Conservation (phyloP, 2,113 vertebrate species). For the Phylloscopus trochilus region DNA sequence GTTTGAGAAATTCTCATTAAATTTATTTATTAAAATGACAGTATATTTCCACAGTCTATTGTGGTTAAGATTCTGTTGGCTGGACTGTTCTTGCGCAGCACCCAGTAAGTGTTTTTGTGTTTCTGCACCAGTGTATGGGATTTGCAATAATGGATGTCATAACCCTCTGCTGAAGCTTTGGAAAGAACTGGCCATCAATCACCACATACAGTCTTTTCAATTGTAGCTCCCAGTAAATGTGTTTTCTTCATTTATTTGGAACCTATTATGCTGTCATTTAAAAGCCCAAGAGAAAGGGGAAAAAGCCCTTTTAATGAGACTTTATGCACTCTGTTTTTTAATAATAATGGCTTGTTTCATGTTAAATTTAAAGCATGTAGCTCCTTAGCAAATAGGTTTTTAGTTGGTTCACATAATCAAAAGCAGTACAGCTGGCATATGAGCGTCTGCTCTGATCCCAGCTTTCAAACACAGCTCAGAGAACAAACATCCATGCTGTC, state of each 20-base stretch:
- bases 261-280: constrained; percentile 13
- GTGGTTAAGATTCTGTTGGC: not conserved
- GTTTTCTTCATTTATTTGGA: constrained; percentile 46
- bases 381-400: not conserved
- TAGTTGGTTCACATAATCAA: not conserved
- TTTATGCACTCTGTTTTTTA: not conserved
- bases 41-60: not conserved
- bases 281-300: not conserved
- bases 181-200: constrained; percentile 41
- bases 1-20: not conserved
- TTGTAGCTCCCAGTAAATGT: constrained; percentile 16
- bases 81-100: not conserved
- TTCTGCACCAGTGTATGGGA: constrained; percentile 4
- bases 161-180: constrained; percentile 22
- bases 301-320: not conserved
- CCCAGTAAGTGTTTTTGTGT: not conserved
- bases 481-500: not conserved
- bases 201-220: not conserved
- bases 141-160: constrained; percentile 58
- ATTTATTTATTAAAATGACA: not conserved
- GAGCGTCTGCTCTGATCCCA: not conserved
- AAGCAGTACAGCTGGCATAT: not conserved
- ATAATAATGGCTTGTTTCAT: not conserved
- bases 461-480: not conserved
- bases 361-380: not conserved